These are phyloP conservation scores for Drosophila eugracilis DNA, from an alignment of 1,140 invertebrate genomes.

Conservation along the genomic window DNA sequence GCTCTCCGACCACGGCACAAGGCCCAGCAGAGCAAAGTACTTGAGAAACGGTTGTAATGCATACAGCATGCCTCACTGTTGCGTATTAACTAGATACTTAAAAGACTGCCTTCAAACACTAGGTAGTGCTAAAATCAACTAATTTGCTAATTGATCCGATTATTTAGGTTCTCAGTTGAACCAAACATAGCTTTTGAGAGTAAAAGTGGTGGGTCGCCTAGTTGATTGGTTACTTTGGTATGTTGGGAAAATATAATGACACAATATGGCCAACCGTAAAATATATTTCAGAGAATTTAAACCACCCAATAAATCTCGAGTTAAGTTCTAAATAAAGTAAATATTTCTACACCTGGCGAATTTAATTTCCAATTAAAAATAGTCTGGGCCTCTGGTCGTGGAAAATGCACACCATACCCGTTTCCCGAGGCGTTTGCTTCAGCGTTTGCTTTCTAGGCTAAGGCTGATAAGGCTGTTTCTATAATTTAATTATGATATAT, in stretches of 20 bases:
- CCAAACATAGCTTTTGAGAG: not conserved
- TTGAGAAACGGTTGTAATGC: constrained; percentile 51
- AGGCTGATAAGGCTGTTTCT: constrained; percentile 27
- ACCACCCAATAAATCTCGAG: not conserved
- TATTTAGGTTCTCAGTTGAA: not conserved
- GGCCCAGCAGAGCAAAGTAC: constrained; percentile 59
- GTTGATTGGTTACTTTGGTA: constrained; percentile 6
- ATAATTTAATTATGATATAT: constrained; percentile 60
- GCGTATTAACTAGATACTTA: constrained; percentile 4
- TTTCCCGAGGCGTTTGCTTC: not conserved
- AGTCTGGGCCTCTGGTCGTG: constrained; percentile 38
- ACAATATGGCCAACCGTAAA: too few species aligned
- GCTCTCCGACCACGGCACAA: constrained; percentile 55
- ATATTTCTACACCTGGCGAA: constrained; percentile 2
- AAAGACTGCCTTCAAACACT: too few species aligned
- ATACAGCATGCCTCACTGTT: constrained; percentile 45
- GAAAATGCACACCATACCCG: not conserved
- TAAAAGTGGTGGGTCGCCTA: not conserved
- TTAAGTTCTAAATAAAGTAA: not conserved
- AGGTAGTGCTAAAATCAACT: not conserved
- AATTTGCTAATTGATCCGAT: constrained; percentile 23
- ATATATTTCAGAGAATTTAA: too few species aligned
- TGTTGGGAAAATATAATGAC: not conserved
- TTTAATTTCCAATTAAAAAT: not conserved
- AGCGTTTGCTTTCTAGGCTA: constrained; percentile 1